Evolutionary conservation across 2,797 vertebrate genomes (phyloP), one percentile per base, ranked within the genome.

Genomic region (Alfaro cultratus): DNA sequence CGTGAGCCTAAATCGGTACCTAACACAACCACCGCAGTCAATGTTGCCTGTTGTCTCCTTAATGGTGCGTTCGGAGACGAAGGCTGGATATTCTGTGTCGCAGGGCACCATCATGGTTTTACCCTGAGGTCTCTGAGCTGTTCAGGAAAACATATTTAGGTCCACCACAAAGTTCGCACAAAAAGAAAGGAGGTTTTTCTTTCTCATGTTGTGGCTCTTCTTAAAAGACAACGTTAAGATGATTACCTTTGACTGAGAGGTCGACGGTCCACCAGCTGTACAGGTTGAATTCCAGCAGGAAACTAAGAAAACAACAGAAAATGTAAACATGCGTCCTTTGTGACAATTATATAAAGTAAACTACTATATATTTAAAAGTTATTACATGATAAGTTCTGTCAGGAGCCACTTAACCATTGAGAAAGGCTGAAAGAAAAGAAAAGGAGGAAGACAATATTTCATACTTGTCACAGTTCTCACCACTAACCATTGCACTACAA

Each of bases 81-180:
- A 99, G 9, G 98, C 98, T n/a, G 98, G 98, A 82, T 99, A 99
- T 88, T 98, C 98, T 1, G 97, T 99, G 51, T 99, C 99, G 92
- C 99, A 99, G 6, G 98, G 98, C 78, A 98, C 98, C 94, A 98
- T 96, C 90, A 95, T 96, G 83, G 97, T 96, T 94, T 98, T 99
- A 85, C 97, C 92, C 55, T 97, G 92, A 75, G 92, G 77, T 70
- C 95, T 96, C 92, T 99, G 98, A 88, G 97, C 98, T 99, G 68
- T 72, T 84, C 0, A 73, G 39, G 39, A 92, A 34, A 88, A 0
- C 73, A 76, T 23, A 29, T 70, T 67, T 26, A 76, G 34, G 12
- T 55, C 0, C 77, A 77, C 18, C 29, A 39, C 55, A 71, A 26
- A 57, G 8, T 47, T 26, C 46, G n/a, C 36, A 21, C 64, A 68